Percentiles rank a stretch among this genome's conserved stretches.
Conservation (phyloP, 2,797 vertebrate genomes). For the Tokudaia tokunoshimensis region DNA sequence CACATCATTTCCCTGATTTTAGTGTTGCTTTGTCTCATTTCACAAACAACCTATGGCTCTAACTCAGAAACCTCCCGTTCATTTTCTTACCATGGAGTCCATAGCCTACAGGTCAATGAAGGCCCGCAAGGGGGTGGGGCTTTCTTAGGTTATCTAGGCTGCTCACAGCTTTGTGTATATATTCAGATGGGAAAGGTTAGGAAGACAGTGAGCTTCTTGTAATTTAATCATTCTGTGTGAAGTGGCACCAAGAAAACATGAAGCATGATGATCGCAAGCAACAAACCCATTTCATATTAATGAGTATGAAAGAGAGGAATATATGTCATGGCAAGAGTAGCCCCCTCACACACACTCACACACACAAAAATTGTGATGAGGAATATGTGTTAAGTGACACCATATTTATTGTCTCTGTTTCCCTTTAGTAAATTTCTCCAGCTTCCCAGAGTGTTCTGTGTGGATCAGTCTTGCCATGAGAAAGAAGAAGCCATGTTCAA, state of each 20-base stretch:
- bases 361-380: background rate
- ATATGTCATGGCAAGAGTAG: background rate
- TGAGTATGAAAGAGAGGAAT: background rate
- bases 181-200: conserved; percentile 10
- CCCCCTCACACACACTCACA: no score
- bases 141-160: background rate
- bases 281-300: background rate
- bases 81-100: background rate
- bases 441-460: background rate
- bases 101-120: background rate
- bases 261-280: background rate
- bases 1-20: background rate
- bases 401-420: background rate
- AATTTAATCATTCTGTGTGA: conserved; percentile 47
- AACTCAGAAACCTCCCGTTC: background rate
- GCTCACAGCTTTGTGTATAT: background rate
- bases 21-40: conserved; percentile 18
- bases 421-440: background rate
- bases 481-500: background rate
- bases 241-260: conserved; percentile 10
- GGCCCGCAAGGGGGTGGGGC: background rate
- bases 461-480: background rate
- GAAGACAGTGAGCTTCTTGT: conserved; percentile 29
- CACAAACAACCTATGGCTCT: conserved; percentile 13
- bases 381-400: conserved; percentile 14